Evolutionary conservation across 1,140 invertebrate genomes (phyloP), one percentile per base, ranked within the genome.

Genomic region (Eurosta solidaginis): DNA sequence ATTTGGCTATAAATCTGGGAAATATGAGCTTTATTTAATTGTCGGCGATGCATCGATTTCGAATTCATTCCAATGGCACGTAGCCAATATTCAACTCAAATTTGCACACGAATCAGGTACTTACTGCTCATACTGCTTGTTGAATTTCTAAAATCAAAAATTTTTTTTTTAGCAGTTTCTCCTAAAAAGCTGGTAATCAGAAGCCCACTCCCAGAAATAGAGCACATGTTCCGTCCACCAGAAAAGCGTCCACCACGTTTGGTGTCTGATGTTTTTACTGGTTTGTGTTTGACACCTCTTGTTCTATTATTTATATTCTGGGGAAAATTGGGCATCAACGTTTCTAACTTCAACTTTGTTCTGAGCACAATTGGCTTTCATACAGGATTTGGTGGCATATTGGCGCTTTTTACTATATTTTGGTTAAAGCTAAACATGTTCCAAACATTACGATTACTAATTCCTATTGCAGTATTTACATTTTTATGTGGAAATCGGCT

Each of bases 361-460:
- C 84, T 95, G 10, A 94, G 93, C 87, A 94, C 96, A 4, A 83
- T 98, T 74, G 90, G 93, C 49, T 99, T 99, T 90, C 97, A 98
- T 89, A 77, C 93, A 1, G 95, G 96, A 79, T 91, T 98, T 50
- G 91, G 89, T 93, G 94, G 91, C 74, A 97, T 98, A 59, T 94
- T 99, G 84, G 91, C 89, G 5, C 90, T 99, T 36, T 99, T 97
- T 88, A 93, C 92, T 63, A 89, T 94, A 80, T 97, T 99, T 88
- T 99, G 97, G 96, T 87, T 97, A 68, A 90, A 94, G 84, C 89
- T 99, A 78, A 94, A 97, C 83, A 99, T 99, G 98, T 99, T 99
- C 89, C 92, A 94, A 74, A 98, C 97, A n/a, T 89, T 98, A 82
- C 93, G 95, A 80, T 97, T 96, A 89, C 90, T 99, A 50, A 90